A percentile compares a stretch with the other conserved stretches of the same genome.
These are phyloP conservation scores for Nibea albiflora DNA, from an alignment of 2,113 vertebrate genomes.

Conservation along the genomic window DNA sequence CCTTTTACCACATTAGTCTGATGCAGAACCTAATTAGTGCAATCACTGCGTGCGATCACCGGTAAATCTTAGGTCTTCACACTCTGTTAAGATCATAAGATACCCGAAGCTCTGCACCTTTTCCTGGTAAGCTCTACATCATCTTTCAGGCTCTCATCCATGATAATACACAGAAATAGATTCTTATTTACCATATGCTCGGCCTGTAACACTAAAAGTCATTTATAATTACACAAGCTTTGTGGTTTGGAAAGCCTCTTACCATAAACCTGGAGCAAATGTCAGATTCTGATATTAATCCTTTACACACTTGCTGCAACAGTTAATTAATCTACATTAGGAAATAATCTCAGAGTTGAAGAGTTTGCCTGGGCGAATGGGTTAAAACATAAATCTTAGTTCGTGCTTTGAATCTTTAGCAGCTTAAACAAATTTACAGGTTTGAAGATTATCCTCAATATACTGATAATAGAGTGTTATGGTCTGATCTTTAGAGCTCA, in stretches of 20 bases:
- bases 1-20: not conserved
- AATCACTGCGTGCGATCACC: not conserved
- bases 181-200: not conserved
- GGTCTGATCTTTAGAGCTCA: not conserved
- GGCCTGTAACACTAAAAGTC: not conserved
- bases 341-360: not conserved
- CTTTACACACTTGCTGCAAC: not conserved
- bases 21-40: not conserved
- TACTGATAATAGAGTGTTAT: not conserved
- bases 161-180: not conserved
- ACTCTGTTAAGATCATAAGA: not conserved
- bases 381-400: not conserved
- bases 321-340: not conserved
- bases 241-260: slow-evolving; percentile 10
- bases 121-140: not conserved
- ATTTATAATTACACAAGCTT: not conserved
- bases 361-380: not conserved
- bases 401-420: not conserved
- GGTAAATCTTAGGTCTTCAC: not conserved
- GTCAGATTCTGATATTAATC: not conserved
- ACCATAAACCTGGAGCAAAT: slow-evolving; percentile 2
- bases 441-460: slow-evolving; percentile 1
- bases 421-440: not conserved
- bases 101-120: not conserved
- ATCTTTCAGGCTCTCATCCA: not conserved